A percentile compares a stretch with the other conserved stretches of the same genome.
These are phyloP conservation scores for Sorex araneus DNA, from an alignment of 2,113 vertebrate species.

Conservation along the genomic window DNA sequence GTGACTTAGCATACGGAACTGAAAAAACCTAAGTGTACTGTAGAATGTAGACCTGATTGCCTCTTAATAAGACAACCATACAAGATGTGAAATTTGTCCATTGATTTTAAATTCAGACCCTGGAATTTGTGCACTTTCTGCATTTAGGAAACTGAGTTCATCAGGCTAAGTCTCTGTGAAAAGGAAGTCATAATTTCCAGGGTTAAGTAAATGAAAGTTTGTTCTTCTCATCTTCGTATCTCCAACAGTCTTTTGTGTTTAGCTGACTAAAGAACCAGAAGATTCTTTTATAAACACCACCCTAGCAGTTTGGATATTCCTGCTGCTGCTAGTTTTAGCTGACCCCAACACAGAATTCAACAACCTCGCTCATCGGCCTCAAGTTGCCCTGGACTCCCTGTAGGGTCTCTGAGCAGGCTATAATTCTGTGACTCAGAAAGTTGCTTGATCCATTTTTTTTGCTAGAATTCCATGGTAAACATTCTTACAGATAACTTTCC, in stretches of 20 bases:
- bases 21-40: neutral
- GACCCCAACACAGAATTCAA: neutral
- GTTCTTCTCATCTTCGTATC: neutral
- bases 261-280: neutral
- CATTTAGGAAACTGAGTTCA: neutral
- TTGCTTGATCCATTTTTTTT: slow-evolving; percentile 54
- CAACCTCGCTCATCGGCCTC: neutral
- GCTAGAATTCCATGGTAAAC: slow-evolving; percentile 81
- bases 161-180: neutral
- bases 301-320: neutral
- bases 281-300: slow-evolving; percentile 17
- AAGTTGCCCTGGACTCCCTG: slow-evolving; percentile 29
- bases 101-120: neutral
- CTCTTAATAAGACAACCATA: neutral
- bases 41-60: neutral
- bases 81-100: neutral
- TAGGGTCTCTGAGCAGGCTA: slow-evolving; percentile 11
- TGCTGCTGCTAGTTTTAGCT: neutral
- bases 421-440: slow-evolving; percentile 46
- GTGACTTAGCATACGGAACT: neutral
- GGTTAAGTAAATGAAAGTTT: neutral
- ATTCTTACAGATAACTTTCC: slow-evolving; percentile 84
- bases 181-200: slow-evolving; percentile 26
- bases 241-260: neutral
- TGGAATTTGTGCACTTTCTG: neutral